These are phyloP conservation scores for Lampris megalopsis DNA, from an alignment of 2,113 vertebrate genomes.

Conservation along the genomic window DNA sequence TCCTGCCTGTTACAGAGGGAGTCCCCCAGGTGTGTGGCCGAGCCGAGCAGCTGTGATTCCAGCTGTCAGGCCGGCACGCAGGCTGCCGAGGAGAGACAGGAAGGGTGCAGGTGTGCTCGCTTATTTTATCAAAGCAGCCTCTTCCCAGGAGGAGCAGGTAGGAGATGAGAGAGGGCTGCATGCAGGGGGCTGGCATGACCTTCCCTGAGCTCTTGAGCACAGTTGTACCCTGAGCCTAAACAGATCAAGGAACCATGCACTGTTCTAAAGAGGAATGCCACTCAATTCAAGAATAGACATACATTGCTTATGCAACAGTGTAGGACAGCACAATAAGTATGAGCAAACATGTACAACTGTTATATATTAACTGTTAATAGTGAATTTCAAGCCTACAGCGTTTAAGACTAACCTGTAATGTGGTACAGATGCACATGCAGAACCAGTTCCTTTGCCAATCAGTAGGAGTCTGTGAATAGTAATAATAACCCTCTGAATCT, in stretches of 20 bases:
- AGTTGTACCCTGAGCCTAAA: conserved; percentile 1
- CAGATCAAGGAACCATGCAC: conserved; percentile 35
- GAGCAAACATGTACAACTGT: conserved; percentile 21
- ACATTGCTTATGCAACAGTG: conserved; percentile 40
- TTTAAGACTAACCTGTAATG: neutral
- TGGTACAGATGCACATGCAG: conserved; percentile 9
- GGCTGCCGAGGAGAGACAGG: conserved; percentile 40
- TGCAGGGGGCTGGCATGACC: neutral
- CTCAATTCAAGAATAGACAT: conserved; percentile 48
- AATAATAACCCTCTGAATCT: conserved; percentile 27
- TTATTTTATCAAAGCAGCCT: conserved; percentile 40
- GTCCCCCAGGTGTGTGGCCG: conserved; percentile 46
- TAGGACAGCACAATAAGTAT: conserved; percentile 12
- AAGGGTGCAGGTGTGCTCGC: conserved; percentile 45
- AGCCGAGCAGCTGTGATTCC: conserved; percentile 51
- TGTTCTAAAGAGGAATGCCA: conserved; percentile 70
- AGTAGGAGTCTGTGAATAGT: conserved; percentile 67
- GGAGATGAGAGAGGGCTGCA: neutral
- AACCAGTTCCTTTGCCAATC: conserved; percentile 28
- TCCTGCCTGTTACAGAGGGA: conserved; percentile 22
- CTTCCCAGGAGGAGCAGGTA: conserved; percentile 40
- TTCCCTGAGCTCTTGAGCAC: neutral
- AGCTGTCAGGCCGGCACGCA: conserved; percentile 40
- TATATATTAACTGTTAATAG: no score
- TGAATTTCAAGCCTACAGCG: conserved; percentile 16